phyloP scores from a whole-genome alignment of 2,113 vertebrate species.

The Otolemur garnettii region DNA sequence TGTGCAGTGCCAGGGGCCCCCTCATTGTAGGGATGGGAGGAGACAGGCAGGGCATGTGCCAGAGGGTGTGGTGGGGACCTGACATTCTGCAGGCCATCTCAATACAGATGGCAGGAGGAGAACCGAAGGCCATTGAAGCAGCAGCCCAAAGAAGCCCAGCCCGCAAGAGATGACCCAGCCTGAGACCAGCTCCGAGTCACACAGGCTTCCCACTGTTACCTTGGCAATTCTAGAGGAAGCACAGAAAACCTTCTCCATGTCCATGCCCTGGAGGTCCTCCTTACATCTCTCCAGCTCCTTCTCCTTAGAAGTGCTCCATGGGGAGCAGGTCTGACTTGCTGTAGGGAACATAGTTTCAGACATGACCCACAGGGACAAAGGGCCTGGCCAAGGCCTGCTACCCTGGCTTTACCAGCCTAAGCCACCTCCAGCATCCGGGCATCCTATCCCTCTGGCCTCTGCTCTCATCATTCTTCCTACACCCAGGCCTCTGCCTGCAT shows the following conservation, averaged over 20 bases:
- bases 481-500: neutral
- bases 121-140: neutral
- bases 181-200: neutral
- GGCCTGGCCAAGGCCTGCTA: neutral
- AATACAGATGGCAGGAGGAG: no score
- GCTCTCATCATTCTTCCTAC: neutral
- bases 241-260: slow-evolving; percentile 20
- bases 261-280: slow-evolving; percentile 17
- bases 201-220: neutral
- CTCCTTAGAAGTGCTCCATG: slow-evolving; percentile 43
- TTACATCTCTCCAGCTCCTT: slow-evolving; percentile 53
- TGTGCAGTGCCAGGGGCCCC: neutral
- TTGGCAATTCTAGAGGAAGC: slow-evolving; percentile 60
- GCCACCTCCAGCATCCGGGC: neutral
- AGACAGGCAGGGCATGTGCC: neutral
- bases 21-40: neutral
- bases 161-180: neutral
- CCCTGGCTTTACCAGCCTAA: neutral
- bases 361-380: accelerated
- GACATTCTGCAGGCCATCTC: neutral
- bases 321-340: slow-evolving; percentile 78
- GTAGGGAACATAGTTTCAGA: neutral
- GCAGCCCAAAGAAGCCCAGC: neutral
- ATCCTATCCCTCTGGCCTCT: neutral
- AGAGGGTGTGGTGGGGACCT: neutral